Evolutionary conservation across 2,888 invertebrate genomes (phyloP).

Genomic region (Heteromurus nitidus): DNA sequence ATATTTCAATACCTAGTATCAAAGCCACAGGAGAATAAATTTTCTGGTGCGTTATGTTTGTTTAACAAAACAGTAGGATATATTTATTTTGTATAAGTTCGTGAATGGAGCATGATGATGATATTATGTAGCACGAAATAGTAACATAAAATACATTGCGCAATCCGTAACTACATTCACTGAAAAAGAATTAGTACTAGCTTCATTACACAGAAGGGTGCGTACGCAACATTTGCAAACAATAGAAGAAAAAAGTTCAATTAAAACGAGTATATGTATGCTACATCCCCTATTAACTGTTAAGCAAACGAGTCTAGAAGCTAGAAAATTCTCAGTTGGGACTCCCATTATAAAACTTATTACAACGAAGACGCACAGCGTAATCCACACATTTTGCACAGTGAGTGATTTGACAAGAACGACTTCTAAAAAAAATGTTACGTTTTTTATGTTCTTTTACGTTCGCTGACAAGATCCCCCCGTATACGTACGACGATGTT

Average conservation of each 20-base stretch:
- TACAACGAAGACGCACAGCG: neutral
- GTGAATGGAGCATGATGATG: neutral
- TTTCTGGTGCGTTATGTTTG: neutral
- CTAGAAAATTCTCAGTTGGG: constrained; percentile 59
- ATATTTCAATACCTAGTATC: no score
- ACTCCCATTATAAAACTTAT: constrained; percentile 50
- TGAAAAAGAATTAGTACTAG: neutral
- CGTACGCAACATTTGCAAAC: constrained; percentile 63
- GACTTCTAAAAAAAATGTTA: no score
- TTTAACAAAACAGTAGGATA: constrained; percentile 14
- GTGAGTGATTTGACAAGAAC: constrained; percentile 5
- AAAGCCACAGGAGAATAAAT: neutral
- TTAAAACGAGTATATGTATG: constrained; percentile 62
- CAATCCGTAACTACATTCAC: neutral
- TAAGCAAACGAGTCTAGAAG: constrained; percentile 23
- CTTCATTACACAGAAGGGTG: constrained; percentile 27
- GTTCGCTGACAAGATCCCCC: no score
- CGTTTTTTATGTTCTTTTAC: no score
- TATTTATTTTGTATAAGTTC: neutral
- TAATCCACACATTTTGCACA: constrained; percentile 16
- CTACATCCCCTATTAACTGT: constrained; percentile 25
- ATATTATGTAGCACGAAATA: constrained; percentile 1
- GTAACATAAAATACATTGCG: constrained; percentile 14
- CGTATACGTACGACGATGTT: no score
- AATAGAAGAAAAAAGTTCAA: constrained; percentile 59